phyloP scores from a whole-genome alignment of 2,888 invertebrate species.

The Brenthis ino region DNA sequence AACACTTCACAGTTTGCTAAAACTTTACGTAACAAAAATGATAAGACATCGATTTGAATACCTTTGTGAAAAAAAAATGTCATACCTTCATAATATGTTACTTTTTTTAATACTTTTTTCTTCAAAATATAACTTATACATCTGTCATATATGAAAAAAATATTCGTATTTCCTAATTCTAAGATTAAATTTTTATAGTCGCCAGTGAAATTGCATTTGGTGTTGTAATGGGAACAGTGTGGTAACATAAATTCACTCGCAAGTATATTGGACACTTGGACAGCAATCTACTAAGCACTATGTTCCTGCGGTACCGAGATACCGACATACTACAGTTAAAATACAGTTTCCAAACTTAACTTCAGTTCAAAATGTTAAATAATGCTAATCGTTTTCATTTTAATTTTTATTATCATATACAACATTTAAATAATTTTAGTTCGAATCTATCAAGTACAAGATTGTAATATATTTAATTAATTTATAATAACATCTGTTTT shows the following conservation, averaged over 20 bases:
- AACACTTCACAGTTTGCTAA: too few relatives aligned
- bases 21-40: too few relatives aligned
- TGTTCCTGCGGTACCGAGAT: slow-evolving; percentile 6
- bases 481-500: too few relatives aligned
- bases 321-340: slow-evolving; percentile 13
- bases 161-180: not conserved
- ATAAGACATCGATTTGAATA: too few relatives aligned
- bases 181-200: slow-evolving; percentile 9
- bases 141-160: not conserved
- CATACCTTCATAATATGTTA: not conserved
- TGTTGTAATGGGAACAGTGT: slow-evolving; percentile 9
- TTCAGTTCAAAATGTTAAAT: slow-evolving; percentile 2
- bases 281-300: slow-evolving; percentile 21
- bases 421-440: too few relatives aligned
- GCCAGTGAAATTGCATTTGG: slow-evolving; percentile 3
- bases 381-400: not conserved
- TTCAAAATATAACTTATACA: not conserved
- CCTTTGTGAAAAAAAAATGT: too few relatives aligned
- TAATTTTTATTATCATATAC: not conserved
- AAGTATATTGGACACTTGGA: slow-evolving; percentile 18
- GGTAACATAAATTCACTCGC: slow-evolving; percentile 18
- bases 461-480: too few relatives aligned
- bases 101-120: not conserved
- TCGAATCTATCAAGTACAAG: too few relatives aligned
- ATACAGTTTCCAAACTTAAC: not conserved